A percentile compares a stretch with the other conserved stretches of the same genome.
phyloP scores from a whole-genome alignment of 2,113 vertebrate genomes.

The Vidua macroura region DNA sequence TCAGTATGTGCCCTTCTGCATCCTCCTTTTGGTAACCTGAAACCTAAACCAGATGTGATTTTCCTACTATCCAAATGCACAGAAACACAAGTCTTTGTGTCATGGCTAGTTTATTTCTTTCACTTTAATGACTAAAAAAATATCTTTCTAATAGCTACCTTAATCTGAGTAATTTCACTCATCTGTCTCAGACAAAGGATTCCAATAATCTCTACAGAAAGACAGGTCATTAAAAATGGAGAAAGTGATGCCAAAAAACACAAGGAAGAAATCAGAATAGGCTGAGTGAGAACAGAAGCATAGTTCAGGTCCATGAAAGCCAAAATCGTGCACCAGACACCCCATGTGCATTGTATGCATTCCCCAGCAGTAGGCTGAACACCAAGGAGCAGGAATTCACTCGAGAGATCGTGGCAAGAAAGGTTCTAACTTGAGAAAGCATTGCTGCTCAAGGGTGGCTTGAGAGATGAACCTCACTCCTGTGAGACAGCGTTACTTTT shows the following conservation, averaged over 20 bases:
- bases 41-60: neutral
- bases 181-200: neutral
- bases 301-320: neutral
- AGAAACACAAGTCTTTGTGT: neutral
- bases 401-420: neutral
- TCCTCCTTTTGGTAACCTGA: neutral
- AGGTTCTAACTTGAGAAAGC: neutral
- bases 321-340: neutral
- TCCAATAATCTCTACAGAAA: neutral
- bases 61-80: neutral
- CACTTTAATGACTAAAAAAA: neutral
- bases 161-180: neutral
- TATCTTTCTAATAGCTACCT: neutral
- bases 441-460: neutral
- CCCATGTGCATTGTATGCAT: accelerated
- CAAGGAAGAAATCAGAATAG: neutral
- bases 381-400: neutral
- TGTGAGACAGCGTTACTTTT: accelerated
- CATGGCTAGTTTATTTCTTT: neutral
- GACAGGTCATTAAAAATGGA: neutral
- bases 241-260: neutral
- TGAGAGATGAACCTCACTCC: neutral
- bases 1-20: neutral
- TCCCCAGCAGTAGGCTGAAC: neutral
- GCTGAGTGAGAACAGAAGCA: neutral